Conservation (phyloP, 1,140 invertebrate species). For the Atta cephalotes region DNA sequence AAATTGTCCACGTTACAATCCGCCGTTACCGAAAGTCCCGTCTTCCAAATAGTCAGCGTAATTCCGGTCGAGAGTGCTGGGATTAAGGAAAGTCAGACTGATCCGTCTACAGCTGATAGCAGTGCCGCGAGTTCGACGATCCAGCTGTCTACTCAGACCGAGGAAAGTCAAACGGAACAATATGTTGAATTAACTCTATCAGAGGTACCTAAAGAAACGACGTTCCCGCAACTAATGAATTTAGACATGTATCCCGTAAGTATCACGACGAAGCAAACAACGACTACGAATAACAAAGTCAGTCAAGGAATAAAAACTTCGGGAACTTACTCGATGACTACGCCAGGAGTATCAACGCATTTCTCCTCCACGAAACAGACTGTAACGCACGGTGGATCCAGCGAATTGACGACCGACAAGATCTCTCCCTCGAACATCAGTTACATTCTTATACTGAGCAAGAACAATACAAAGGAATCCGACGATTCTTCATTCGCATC, state of each 20-base stretch:
- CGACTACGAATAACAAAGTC: background rate
- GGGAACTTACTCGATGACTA: background rate
- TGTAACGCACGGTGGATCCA: background rate
- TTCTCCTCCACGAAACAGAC: constrained; percentile 1
- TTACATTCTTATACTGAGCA: constrained; percentile 31
- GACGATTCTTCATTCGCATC: background rate
- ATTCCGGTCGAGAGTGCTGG: constrained; percentile 66
- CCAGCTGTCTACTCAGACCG: background rate
- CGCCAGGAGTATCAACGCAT: background rate
- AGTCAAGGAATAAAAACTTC: background rate
- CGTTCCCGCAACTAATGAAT: constrained; percentile 9
- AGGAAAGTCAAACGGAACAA: constrained; percentile 12
- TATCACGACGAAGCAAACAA: constrained; percentile 37
- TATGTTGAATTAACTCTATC: constrained; percentile 32
- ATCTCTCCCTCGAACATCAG: background rate
- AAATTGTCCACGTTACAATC: constrained; percentile 50
- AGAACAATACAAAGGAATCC: constrained; percentile 26
- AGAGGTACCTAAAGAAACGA: constrained; percentile 33
- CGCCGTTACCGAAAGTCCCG: constrained; percentile 71
- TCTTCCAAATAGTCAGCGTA: constrained; percentile 78
- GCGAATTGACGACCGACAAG: constrained; percentile 7
- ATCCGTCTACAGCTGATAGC: constrained; percentile 55
- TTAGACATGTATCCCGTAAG: background rate
- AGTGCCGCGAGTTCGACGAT: constrained; percentile 2
- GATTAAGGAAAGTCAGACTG: background rate